Conservation (phyloP, 2,888 invertebrate species). For the Ormyrus thymus region DNA sequence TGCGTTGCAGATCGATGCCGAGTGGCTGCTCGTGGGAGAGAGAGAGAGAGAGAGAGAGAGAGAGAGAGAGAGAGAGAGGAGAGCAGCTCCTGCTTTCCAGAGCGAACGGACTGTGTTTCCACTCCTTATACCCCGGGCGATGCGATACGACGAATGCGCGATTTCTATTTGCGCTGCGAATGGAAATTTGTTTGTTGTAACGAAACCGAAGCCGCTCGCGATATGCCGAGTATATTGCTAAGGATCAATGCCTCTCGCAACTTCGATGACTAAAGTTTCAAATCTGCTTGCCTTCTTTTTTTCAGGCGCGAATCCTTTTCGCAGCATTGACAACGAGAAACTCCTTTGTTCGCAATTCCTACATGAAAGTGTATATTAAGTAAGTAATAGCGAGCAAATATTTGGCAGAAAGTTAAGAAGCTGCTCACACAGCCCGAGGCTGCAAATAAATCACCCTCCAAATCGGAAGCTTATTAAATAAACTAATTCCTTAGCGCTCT, state of each 20-base stretch:
- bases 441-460: background rate
- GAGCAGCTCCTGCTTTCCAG: conserved; percentile 18
- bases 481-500: conserved; percentile 3
- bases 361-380: background rate
- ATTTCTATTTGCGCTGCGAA: conserved; percentile 41
- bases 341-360: too few species aligned
- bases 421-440: background rate
- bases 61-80: background rate
- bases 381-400: background rate
- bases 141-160: background rate
- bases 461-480: conserved; percentile 10
- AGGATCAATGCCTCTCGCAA: background rate
- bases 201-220: background rate
- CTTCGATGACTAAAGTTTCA: background rate
- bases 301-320: too few species aligned
- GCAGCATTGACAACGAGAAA: too few species aligned
- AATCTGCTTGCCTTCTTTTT: background rate
- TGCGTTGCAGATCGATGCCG: conserved; percentile 26
- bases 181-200: conserved; percentile 33
- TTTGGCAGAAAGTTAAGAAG: background rate
- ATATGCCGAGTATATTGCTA: background rate
- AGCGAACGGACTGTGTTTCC: background rate
- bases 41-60: background rate
- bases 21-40: background rate
- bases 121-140: background rate